Percentiles rank a stretch among this genome's conserved stretches.
These are phyloP conservation scores for Ictalurus punctatus DNA, from an alignment of 2,113 vertebrate genomes.

Conservation along the genomic window DNA sequence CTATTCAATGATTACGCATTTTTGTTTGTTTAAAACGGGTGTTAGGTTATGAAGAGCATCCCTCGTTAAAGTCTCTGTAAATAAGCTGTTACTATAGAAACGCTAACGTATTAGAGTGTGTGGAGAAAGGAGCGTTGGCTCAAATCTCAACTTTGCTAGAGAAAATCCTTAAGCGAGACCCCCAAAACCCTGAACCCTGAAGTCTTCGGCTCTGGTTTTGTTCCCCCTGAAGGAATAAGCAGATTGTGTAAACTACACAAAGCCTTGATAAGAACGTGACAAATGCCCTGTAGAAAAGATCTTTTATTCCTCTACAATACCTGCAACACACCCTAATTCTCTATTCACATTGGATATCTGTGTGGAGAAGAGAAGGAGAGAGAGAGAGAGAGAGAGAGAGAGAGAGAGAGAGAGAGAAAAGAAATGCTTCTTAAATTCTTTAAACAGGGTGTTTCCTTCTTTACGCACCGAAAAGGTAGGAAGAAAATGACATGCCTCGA, in stretches of 20 bases:
- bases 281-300: slow-evolving; percentile 24
- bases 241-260: slow-evolving; percentile 9
- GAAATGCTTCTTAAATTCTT: slow-evolving; percentile 36
- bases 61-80: not conserved
- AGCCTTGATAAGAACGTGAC: not conserved
- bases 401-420: not conserved
- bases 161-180: not conserved
- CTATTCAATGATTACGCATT: not conserved
- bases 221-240: not conserved
- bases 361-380: not conserved
- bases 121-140: not conserved
- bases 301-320: slow-evolving; percentile 39
- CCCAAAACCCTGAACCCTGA: not conserved
- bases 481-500: slow-evolving; percentile 45
- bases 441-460: slow-evolving; percentile 46
- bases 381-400: not conserved
- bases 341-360: slow-evolving; percentile 34
- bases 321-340: slow-evolving; percentile 43
- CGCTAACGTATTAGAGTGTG: not conserved
- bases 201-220: not conserved
- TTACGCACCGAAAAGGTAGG: slow-evolving; percentile 23
- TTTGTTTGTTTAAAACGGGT: not conserved
- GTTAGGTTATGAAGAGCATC: not conserved
- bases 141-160: not conserved
- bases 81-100: not conserved